These are phyloP conservation scores for Drosophila tripunctata DNA, from an alignment of 2,888 invertebrate genomes.

Conservation along the genomic window DNA sequence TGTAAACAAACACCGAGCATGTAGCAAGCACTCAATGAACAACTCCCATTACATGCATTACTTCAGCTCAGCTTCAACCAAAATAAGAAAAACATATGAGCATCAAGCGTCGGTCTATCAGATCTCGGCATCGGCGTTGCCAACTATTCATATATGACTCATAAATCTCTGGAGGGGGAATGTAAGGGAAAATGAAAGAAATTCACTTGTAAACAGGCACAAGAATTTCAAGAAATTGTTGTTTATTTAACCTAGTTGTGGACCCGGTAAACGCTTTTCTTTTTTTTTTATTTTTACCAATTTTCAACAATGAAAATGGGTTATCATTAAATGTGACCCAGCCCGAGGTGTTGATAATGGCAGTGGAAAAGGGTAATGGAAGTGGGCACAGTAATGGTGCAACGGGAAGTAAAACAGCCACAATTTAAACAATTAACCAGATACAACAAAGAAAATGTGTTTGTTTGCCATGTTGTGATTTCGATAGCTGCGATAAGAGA, in stretches of 20 bases:
- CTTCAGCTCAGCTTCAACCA: constrained; percentile 3
- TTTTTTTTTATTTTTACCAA: no score
- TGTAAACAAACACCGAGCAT: constrained; percentile 55
- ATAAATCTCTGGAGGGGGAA: constrained; percentile 46
- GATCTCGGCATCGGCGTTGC: constrained; percentile 38
- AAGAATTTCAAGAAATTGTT: constrained; percentile 26
- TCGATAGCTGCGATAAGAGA: constrained; percentile 53
- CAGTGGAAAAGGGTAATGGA: neutral
- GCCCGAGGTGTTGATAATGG: constrained; percentile 43
- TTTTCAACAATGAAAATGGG: constrained; percentile 50
- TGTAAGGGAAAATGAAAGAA: constrained; percentile 56
- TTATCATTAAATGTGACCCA: constrained; percentile 68
- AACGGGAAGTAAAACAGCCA: constrained; percentile 34
- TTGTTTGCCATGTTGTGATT: constrained; percentile 71
- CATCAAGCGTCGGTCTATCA: constrained; percentile 46
- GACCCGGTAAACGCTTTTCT: constrained; percentile 42
- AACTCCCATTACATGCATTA: constrained; percentile 17
- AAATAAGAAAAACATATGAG: constrained; percentile 36
- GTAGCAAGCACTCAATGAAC: constrained; percentile 28
- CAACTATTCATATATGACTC: constrained; percentile 38
- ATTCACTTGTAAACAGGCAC: constrained; percentile 59
- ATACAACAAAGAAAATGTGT: constrained; percentile 48
- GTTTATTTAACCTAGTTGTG: constrained; percentile 69
- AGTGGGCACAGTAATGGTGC: neutral
- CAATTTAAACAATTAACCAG: constrained; percentile 54